Base-by-base conservation (phyloP, 92 coral and sea anemone species). In the Palythoa grandiflora region DNA sequence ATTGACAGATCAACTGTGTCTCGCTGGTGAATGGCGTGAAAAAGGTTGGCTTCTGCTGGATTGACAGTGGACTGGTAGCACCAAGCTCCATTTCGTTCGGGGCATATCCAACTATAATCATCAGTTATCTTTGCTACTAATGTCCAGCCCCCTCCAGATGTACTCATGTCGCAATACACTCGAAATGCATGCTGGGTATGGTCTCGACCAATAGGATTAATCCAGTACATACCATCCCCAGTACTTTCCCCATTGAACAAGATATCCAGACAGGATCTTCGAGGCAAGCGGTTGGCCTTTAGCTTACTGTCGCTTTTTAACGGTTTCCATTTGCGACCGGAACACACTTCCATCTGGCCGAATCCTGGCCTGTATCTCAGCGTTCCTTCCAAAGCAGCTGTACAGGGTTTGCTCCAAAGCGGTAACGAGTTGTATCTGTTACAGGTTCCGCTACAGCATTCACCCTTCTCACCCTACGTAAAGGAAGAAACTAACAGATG, bases 391-490 rank as follows among this genome's bases (percentile, higher is more conserved):
- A 76, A 71, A 35, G 83, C 75, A n/a, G 70, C 16, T 6, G 89
- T 68, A 52, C 92, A 90, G 36, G 55, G 83, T 40, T 70, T 47
- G 79, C 72, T 84, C 87, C 85, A 88, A 11, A 81, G 74, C 5
- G 75, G 75, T 1, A 81, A 15, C 9, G 90, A 71, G 13, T 78
- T 77, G 65, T 53, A 6, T 13, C 51, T 73, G 36, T 51, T 61
- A 78, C 84, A 85, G 48, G 63, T 21, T n/a, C 66, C 91, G n/a
- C 77, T 83, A 38, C 97, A 94, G 86, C 97, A 88, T 38, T 94
- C 93, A 13, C 97, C 97, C 76, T 94, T 94, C 50, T 90, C 92
- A 20, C 97, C 97, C 97, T 94, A 68, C 10, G 63, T 13, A 35
- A 54, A 12, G 68, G 68, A 77, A 53, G 68, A 47, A 50, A 55